Evolutionary conservation across 2,888 invertebrate genomes (phyloP), one percentile per base, ranked within the genome.

Genomic region (Hartigia nigra): DNA sequence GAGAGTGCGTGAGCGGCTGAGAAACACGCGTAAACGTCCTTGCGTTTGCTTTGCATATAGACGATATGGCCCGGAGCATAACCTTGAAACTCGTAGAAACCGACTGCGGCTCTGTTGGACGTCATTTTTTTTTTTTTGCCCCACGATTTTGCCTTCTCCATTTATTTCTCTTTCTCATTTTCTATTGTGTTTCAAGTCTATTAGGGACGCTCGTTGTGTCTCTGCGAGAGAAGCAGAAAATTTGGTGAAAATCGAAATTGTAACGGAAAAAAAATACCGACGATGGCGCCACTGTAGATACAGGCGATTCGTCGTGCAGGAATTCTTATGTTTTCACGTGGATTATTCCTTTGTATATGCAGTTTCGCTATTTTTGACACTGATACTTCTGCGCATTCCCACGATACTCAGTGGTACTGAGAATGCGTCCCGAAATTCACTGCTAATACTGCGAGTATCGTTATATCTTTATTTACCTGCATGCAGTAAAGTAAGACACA

Each of bases 1-100:
- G 76, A 31, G 76, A 31, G 76, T 69, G 55, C 39, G 76, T 69
- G 31, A 37, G 76, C 31, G 76, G 79, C 78, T 79, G 80, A 81
- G 86, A 86, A 82, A 86, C 82, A 83, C 82, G 84, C 87, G 86
- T 85, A 85, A 83, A 81, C 86, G 87, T 87, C 87, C 87, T 87
- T 87, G 87, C 88, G 82, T 86, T 86, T 85, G 86, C 84, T 87
- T 87, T 87, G 87, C 88, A 88, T 87, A 87, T 85, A 88, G 82
- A 85, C 86, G 87, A 86, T 81, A 82, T 82, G 82, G 86, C 86
- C 82, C 85, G 86, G 83, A 85, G 85, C 83, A 84, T 84, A 87
- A 84, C 88, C 88, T 88, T 88, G 88, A 82, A 81, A 70, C 55
- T 55, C 55, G 55, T 55, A 55, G 55, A 55, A 55, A 55, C 55